Evolutionary conservation across 2,797 vertebrate species (phyloP), one percentile per base, ranked within the genome.

Genomic region (Scolopax rusticola): DNA sequence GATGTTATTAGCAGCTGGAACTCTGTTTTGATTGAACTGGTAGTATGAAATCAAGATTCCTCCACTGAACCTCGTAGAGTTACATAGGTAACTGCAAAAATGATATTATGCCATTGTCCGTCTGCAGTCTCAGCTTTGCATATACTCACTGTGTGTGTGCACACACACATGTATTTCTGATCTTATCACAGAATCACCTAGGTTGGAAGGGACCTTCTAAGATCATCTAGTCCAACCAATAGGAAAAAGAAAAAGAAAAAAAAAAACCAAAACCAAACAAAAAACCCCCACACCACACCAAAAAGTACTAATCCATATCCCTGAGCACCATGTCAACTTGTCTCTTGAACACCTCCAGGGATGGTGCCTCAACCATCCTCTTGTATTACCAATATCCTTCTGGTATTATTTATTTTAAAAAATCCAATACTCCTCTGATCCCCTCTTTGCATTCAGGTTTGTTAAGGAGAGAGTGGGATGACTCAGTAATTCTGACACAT

Each of bases 1-100:
- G 79, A 65, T 86, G 53, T 78, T 93, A 69, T 92, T 92, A 92
- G 33, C 57, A 87, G 57, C 68, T 92, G 75, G 48, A 93, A 82
- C 61, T 89, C 40, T 70, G 33, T 74, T 93, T 84, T 92, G 75
- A 83, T 94, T 87, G 71, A 81, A 81, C 54, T 84, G 38, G 8
- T 50, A 68, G 23, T 53, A 33, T 57, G 82, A 92, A 91, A 87
- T 51, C 32, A 92, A 61, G 65, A 61, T 41, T 47, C 28, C 25
- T 77, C 36, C 59, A 36, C 32, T 63, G 69, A 83, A 75, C 32
- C 53, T 75, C 5, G 0, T 8, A 45, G 56, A 43, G 32, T 89
- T 85, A 56, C 32, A 68, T 70, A 57, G 77, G 64, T 77, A 89
- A 73, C 30, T 6, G 61, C 64, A 32, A 82, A 90, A 93, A 63